Conservation (phyloP, 2,888 invertebrate species). For the Iselma pallidipennis region DNA sequence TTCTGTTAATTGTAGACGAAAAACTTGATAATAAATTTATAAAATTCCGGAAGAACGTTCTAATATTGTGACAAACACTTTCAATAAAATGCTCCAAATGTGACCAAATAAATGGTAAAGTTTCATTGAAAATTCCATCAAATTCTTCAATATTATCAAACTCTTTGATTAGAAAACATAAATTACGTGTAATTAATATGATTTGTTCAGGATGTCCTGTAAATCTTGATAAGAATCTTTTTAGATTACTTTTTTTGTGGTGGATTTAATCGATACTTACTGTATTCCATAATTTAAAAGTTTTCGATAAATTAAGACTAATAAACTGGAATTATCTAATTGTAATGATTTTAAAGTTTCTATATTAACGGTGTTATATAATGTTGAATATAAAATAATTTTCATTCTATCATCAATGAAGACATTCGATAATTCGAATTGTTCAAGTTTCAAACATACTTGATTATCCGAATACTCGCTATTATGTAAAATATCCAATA, state of each 20-base stretch:
- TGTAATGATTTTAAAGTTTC: conserved; percentile 28
- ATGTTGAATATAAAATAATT: conserved; percentile 38
- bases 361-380: conserved; percentile 34
- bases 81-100: conserved; percentile 69
- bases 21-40: conserved; percentile 16
- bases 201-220: conserved; percentile 42
- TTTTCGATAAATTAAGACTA: conserved; percentile 25
- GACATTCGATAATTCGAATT: conserved; percentile 27
- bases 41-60: conserved; percentile 27
- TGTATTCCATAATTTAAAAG: conserved; percentile 13
- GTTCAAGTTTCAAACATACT: conserved; percentile 27
- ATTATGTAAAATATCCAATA: conserved; percentile 34
- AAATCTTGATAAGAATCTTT: conserved; percentile 35
- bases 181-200: conserved; percentile 44
- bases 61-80: conserved; percentile 62
- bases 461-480: conserved; percentile 22
- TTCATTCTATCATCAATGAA: conserved; percentile 31
- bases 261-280: neutral
- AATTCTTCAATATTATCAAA: conserved; percentile 38
- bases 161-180: conserved; percentile 41
- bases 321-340: conserved; percentile 36
- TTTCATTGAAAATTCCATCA: conserved; percentile 44
- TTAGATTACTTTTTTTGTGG: neutral
- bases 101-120: conserved; percentile 60
- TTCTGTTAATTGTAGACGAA: neutral